Evolutionary conservation across 2,888 invertebrate species (phyloP).

Genomic region (Apamea sordens): DNA sequence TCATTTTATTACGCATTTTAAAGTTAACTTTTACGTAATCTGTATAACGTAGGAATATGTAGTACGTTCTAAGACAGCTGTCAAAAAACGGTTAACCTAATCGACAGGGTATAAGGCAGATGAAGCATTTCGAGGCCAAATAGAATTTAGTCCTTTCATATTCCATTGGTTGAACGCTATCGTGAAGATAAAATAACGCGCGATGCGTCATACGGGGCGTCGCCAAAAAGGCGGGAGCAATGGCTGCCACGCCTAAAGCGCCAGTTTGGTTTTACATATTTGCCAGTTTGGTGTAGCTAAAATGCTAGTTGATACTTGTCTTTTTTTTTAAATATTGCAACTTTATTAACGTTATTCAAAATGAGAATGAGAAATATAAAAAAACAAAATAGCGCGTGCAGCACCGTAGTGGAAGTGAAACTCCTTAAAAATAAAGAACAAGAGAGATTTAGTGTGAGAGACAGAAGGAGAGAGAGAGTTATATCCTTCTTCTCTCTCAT

Average conservation of each 20-base stretch:
- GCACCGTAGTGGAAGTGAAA: not conserved
- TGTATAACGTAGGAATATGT: too few relatives aligned
- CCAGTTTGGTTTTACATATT: not conserved
- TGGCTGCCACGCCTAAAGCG: conserved; percentile 43
- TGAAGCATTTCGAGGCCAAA: not conserved
- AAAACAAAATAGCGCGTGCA: not conserved
- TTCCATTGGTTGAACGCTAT: conserved; percentile 30
- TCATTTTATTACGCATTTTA: too few relatives aligned
- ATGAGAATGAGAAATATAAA: not conserved
- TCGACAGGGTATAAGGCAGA: not conserved
- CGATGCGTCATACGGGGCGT: conserved; percentile 52
- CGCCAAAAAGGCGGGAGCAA: conserved; percentile 40
- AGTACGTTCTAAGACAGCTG: too few relatives aligned
- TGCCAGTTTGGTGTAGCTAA: not conserved
- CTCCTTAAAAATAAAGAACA: not conserved
- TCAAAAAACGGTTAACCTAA: too few relatives aligned
- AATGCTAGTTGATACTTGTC: not conserved
- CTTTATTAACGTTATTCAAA: not conserved
- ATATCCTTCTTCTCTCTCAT: not conserved
- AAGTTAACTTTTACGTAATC: too few relatives aligned
- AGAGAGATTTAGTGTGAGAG: not conserved
- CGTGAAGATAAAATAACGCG: conserved; percentile 16
- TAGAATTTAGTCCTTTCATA: not conserved
- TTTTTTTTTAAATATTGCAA: not conserved
- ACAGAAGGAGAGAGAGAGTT: not conserved